Base-by-base conservation (phyloP, 2,888 invertebrate genomes). In the Drosophila rellima region DNA sequence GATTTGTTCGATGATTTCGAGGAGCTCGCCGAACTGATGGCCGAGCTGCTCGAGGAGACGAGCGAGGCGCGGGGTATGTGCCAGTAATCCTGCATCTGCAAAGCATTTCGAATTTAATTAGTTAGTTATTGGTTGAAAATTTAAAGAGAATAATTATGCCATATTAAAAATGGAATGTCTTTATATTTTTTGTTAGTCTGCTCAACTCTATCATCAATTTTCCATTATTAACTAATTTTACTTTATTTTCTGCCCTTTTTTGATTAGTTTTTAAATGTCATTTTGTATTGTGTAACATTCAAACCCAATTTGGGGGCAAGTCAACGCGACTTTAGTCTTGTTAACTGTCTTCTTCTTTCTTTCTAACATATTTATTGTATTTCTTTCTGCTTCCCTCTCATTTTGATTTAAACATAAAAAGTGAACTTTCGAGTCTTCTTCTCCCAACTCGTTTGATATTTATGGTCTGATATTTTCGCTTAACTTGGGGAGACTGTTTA, bases 61-160 rank as follows among this genome's bases (percentile, higher is more conserved):
- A 96, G 94, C 91, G 96, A 96, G 90, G 96, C 96, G 93, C 96
- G 95, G 87, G 96, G 96, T 92, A 97, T 96, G 93, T 96, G 96
- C 96, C 96, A 96, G 92, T 94, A 91, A 73, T 92, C 91, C 86
- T 92, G 92, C 92, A 93, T 93, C 93, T 93, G 65, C 2, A 81
- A 78, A 15, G n/a, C n/a, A n/a, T n/a, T n/a, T n/a, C n/a, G n/a
- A n/a, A n/a, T n/a, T n/a, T n/a, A n/a, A n/a, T n/a, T n/a, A n/a
- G n/a, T n/a, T n/a, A n/a, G n/a, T n/a, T n/a, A n/a, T n/a, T n/a
- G n/a, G n/a, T n/a, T n/a, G n/a, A n/a, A n/a, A n/a, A n/a, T n/a
- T n/a, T n/a, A n/a, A n/a, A n/a, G n/a, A n/a, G n/a, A n/a, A n/a
- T n/a, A n/a, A n/a, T n/a, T n/a, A n/a, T n/a, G n/a, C n/a, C n/a